Evolutionary conservation across 2,888 invertebrate genomes (phyloP).

Genomic region (Coelopa pilipes): DNA sequence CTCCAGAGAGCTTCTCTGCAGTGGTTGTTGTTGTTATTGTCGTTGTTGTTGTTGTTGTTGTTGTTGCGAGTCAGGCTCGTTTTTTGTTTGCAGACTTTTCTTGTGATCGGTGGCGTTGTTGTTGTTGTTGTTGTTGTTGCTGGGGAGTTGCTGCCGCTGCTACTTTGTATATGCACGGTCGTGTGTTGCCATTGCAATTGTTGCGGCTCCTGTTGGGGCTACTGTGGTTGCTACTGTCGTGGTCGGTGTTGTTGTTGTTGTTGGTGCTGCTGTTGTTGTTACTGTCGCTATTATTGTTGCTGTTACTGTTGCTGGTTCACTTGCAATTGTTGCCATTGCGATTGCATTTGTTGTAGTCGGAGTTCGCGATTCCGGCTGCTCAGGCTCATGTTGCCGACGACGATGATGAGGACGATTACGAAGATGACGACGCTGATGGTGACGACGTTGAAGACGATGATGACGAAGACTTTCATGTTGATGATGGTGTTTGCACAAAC

Average conservation of each 20-base stretch:
- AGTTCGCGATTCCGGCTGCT: too few species aligned
- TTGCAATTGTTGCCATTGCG: conserved; percentile 24
- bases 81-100: too few species aligned
- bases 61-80: too few species aligned
- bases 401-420: too few species aligned
- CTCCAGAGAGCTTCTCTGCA: conserved; percentile 34
- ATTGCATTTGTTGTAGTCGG: conserved; percentile 16
- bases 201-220: conserved; percentile 35
- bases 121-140: conserved; percentile 4
- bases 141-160: conserved; percentile 35
- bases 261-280: conserved; percentile 20
- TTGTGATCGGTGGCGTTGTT: conserved; percentile 2
- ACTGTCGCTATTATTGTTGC: conserved; percentile 31
- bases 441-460: too few species aligned
- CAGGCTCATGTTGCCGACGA: too few species aligned
- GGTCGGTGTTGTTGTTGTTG: conserved; percentile 29
- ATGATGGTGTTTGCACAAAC: conserved; percentile 44
- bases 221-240: conserved; percentile 29
- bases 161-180: conserved; percentile 35
- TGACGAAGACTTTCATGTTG: too few species aligned
- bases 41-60: neutral
- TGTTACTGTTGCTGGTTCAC: conserved; percentile 24
- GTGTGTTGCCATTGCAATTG: conserved; percentile 23
- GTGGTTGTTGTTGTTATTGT: neutral
- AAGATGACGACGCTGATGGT: too few species aligned